Evolutionary conservation across 92 coral and sea anemone species (phyloP).

Genomic region (Zoanthus gigantus): DNA sequence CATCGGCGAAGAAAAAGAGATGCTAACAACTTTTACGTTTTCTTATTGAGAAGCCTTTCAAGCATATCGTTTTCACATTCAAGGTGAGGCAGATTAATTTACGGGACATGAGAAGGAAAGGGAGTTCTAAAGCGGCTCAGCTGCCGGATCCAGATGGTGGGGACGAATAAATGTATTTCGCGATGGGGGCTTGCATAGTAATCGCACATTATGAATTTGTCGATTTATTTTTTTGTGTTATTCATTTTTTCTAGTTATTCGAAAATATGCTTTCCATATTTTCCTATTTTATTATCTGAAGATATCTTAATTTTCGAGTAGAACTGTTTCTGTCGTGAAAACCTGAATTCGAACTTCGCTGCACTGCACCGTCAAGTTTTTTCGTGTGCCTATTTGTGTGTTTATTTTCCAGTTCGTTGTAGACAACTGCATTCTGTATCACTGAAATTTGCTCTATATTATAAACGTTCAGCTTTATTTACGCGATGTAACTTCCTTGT

Average conservation of each 20-base stretch:
- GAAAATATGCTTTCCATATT: background rate
- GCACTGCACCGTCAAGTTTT: background rate
- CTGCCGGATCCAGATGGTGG: constrained; percentile 39
- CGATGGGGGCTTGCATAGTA: constrained; percentile 17
- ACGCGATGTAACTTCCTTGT: background rate
- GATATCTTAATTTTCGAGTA: background rate
- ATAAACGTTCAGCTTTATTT: constrained; percentile 1
- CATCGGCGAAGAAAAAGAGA: background rate
- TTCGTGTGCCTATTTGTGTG: constrained; percentile 2
- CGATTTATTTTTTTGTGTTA: background rate
- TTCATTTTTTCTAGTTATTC: background rate
- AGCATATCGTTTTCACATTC: background rate
- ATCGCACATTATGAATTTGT: background rate
- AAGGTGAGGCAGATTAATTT: constrained; percentile 41
- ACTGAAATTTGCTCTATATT: background rate
- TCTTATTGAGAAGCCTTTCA: background rate
- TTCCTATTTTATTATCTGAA: background rate
- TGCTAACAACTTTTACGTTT: background rate
- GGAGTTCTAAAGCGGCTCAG: constrained; percentile 14
- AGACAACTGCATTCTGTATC: background rate
- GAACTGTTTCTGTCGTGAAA: background rate
- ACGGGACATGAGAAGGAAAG: constrained; percentile 19
- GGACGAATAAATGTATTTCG: constrained; percentile 27
- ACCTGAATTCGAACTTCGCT: constrained; percentile 9
- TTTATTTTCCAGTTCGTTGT: constrained; percentile 32